Evolutionary conservation across 2,113 vertebrate species (phyloP).

Genomic region (Cephalopholis sonnerati): DNA sequence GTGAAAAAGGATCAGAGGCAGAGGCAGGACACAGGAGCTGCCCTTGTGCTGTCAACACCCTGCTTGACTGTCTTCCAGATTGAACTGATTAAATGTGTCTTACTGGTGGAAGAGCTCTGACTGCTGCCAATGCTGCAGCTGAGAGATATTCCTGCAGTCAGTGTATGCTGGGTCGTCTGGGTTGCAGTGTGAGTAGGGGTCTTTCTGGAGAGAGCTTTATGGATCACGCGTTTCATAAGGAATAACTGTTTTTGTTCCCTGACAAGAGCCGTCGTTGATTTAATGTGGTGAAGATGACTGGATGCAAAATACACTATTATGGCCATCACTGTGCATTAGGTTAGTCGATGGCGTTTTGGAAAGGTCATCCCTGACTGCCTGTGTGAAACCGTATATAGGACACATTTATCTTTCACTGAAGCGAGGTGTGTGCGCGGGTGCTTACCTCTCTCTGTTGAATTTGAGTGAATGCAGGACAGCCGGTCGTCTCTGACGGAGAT

Average conservation of each 20-base stretch:
- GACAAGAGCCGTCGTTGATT: not conserved
- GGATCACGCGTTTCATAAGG: too few species aligned
- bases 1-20: conserved; percentile 15
- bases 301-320: not conserved
- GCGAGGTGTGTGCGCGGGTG: not conserved
- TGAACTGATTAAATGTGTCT: conserved; percentile 20
- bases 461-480: conserved; percentile 97
- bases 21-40: conserved; percentile 15
- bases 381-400: not conserved
- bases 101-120: not conserved
- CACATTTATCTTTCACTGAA: not conserved
- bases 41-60: conserved; percentile 6
- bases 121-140: not conserved
- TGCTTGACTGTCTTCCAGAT: not conserved
- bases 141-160: not conserved
- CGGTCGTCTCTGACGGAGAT: conserved; percentile 95
- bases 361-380: not conserved
- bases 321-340: not conserved
- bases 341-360: not conserved
- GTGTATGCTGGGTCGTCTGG: not conserved
- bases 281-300: not conserved
- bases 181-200: not conserved
- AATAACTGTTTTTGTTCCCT: not conserved
- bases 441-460: conserved; percentile 98
- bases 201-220: not conserved